A percentile compares a stretch with the other conserved stretches of the same genome.
Conservation (phyloP, 2,113 vertebrate genomes). For the Serinus canaria region DNA sequence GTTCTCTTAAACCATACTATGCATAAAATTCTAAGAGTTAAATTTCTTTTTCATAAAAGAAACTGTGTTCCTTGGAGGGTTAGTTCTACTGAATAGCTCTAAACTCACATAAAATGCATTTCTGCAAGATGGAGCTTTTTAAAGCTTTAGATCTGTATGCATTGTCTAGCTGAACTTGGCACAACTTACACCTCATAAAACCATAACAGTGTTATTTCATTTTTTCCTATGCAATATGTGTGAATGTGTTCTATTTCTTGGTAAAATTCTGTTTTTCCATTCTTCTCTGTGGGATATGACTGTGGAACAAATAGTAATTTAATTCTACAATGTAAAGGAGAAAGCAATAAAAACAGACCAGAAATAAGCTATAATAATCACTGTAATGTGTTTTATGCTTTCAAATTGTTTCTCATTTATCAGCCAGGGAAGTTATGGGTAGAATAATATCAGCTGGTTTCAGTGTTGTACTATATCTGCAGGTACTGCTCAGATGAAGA, state of each 20-base stretch:
- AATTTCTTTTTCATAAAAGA: slow-evolving; percentile 2
- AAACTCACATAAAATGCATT: not conserved
- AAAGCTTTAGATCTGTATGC: not conserved
- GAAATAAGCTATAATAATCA: not conserved
- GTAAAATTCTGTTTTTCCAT: slow-evolving; percentile 28
- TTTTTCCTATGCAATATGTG: slow-evolving; percentile 7
- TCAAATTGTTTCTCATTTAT: not conserved
- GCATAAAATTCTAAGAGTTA: not conserved
- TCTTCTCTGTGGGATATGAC: not conserved
- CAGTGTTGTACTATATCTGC: not conserved
- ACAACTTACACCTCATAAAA: slow-evolving; percentile 30
- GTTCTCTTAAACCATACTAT: not conserved
- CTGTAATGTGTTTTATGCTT: not conserved
- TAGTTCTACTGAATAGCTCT: not conserved
- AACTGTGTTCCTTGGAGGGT: slow-evolving; percentile 15
- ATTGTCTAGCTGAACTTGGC: not conserved
- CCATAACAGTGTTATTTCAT: not conserved
- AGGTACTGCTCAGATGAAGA: not conserved
- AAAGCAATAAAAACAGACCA: not conserved
- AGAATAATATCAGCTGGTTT: not conserved
- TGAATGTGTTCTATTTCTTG: not conserved
- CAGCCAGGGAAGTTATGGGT: not conserved
- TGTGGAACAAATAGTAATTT: slow-evolving; percentile 11
- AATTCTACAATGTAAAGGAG: not conserved
- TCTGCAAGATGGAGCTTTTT: not conserved